These are phyloP conservation scores for Eospalax fontanierii DNA, from an alignment of 2,797 vertebrate genomes.

Conservation along the genomic window DNA sequence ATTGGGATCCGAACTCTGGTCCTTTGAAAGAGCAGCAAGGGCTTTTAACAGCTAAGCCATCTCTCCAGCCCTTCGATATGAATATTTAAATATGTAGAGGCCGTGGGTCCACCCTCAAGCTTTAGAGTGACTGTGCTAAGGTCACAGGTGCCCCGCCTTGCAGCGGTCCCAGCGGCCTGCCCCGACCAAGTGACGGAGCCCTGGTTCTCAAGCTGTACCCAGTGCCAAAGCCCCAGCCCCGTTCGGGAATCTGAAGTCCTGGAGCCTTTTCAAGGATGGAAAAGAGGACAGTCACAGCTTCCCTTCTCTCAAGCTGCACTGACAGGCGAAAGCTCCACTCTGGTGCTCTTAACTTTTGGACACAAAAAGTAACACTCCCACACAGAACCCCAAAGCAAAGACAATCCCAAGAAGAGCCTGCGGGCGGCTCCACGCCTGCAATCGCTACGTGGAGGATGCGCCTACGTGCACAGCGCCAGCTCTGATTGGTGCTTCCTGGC, in stretches of 20 bases:
- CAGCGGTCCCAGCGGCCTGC: no score
- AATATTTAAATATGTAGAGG: background rate
- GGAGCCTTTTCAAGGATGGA: background rate
- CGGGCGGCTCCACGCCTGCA: no score
- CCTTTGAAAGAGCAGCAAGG: background rate
- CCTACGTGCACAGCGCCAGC: background rate
- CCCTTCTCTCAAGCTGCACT: background rate
- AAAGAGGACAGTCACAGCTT: background rate
- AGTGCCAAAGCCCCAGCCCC: background rate
- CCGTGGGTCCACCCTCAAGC: background rate
- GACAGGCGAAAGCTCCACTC: background rate
- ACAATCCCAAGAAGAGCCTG: no score
- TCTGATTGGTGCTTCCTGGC: constrained; percentile 23
- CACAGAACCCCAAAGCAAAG: background rate
- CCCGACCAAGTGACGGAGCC: no score
- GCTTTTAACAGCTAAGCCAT: background rate
- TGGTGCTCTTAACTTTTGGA: background rate
- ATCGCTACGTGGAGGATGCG: no score
- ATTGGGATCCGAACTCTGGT: background rate
- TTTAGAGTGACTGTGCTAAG: background rate
- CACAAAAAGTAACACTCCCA: rapidly evolving
- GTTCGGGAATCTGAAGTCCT: background rate
- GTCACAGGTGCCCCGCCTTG: no score
- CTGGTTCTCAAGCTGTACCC: no score
- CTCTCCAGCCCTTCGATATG: background rate